phyloP scores from a whole-genome alignment of 2,797 vertebrate genomes.

The Avahi laniger region DNA sequence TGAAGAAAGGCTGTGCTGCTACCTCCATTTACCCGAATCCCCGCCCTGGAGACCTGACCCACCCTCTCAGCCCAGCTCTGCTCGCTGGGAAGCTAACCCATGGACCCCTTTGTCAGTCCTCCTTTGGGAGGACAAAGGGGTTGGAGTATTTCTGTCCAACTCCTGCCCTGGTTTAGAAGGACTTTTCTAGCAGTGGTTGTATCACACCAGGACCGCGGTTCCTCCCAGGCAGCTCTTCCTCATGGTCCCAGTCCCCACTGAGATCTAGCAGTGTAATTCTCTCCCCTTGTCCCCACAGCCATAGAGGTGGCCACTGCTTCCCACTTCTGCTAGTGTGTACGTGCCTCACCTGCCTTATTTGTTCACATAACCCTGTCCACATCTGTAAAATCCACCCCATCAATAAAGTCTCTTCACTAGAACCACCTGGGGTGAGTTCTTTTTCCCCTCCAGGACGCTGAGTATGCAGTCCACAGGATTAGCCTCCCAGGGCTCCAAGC shows the following conservation, averaged over 20 bases:
- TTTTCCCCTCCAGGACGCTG: not conserved
- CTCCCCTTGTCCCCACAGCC: not conserved
- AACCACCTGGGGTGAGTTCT: not conserved
- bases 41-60: not conserved
- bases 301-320: not conserved
- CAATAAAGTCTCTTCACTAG: not conserved
- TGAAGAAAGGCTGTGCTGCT: not conserved
- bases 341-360: not conserved
- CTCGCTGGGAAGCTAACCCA: not conserved
- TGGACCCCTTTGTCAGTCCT: not conserved
- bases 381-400: not conserved
- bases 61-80: not conserved
- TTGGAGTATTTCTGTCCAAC: not conserved
- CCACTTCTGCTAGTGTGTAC: not conserved
- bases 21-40: not conserved
- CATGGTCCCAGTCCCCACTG: not conserved
- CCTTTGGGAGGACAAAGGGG: not conserved
- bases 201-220: not conserved
- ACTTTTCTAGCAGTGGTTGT: not conserved
- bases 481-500: fast-evolving
- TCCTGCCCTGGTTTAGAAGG: not conserved
- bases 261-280: not conserved
- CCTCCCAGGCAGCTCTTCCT: not conserved
- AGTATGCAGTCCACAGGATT: not conserved
- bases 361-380: not conserved